Percentiles rank a stretch among this genome's conserved stretches.
These are phyloP conservation scores for Morone chrysops DNA, from an alignment of 2,113 vertebrate species.

Conservation along the genomic window DNA sequence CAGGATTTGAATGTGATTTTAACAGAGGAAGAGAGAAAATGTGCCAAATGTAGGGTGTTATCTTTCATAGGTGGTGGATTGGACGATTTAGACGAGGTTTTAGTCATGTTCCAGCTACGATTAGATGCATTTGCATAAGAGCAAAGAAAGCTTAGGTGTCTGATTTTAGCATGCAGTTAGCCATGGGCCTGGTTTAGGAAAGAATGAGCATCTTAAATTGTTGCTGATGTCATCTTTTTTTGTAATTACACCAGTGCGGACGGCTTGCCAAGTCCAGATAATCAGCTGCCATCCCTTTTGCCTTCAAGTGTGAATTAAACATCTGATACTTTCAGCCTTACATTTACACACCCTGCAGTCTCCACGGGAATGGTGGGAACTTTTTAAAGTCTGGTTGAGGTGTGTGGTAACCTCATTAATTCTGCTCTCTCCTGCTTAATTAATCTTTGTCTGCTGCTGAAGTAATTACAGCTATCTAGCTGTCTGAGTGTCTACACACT, in stretches of 20 bases:
- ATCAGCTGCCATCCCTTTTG: not conserved
- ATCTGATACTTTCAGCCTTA: slow-evolving; percentile 9
- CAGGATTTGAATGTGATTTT: not conserved
- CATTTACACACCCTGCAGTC: slow-evolving; percentile 12
- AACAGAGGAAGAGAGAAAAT: not conserved
- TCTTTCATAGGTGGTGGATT: slow-evolving; percentile 3
- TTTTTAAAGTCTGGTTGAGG: slow-evolving; percentile 58
- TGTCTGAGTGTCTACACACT: slow-evolving; percentile 55
- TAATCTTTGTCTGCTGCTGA: slow-evolving; percentile 74
- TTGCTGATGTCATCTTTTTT: slow-evolving; percentile 20
- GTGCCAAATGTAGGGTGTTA: slow-evolving; percentile 1
- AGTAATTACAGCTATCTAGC: slow-evolving; percentile 71
- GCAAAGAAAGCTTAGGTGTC: slow-evolving; percentile 15
- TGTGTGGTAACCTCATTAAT: slow-evolving; percentile 73
- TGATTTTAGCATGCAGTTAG: slow-evolving; percentile 34
- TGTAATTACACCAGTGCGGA: not conserved
- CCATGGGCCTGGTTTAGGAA: not conserved
- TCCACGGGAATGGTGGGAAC: slow-evolving; percentile 35
- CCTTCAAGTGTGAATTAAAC: slow-evolving; percentile 16
- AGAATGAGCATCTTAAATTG: slow-evolving; percentile 22
- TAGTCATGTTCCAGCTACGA: slow-evolving; percentile 17
- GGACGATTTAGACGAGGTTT: slow-evolving; percentile 14
- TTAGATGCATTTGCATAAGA: slow-evolving; percentile 33
- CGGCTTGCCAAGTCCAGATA: slow-evolving; percentile 10
- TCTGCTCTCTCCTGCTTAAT: slow-evolving; percentile 68